Percentiles rank a stretch among this genome's conserved stretches.
Evolutionary conservation across 1,140 invertebrate genomes (phyloP).

Genomic region (Micrasema minimum): DNA sequence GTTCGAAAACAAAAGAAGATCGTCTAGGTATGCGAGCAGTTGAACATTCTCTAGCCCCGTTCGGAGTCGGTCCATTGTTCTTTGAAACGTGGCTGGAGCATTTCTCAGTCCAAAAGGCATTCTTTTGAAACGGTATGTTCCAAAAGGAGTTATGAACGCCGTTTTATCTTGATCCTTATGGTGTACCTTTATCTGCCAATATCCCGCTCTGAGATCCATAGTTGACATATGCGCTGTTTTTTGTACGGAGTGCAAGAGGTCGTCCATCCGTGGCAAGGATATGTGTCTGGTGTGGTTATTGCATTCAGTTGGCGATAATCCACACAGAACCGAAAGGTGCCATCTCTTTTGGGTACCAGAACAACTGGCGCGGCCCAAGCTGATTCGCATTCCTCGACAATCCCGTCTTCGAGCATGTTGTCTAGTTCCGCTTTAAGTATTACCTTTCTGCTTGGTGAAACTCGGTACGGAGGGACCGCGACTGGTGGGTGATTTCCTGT

Average conservation of each 20-base stretch:
- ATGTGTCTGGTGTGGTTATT: conserved; percentile 57
- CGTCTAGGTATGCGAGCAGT: conserved; percentile 60
- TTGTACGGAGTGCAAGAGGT: conserved; percentile 57
- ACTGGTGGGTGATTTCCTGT: conserved; percentile 26
- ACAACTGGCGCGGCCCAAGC: conserved; percentile 58
- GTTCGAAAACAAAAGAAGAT: conserved; percentile 58
- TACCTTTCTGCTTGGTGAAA: conserved; percentile 48
- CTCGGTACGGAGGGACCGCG: conserved; percentile 53
- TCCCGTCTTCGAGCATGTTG: conserved; percentile 55
- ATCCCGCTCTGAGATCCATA: conserved; percentile 58
- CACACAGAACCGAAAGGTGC: conserved; percentile 56
- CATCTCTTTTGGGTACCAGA: conserved; percentile 58
- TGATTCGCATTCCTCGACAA: conserved; percentile 58
- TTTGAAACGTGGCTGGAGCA: conserved; percentile 59
- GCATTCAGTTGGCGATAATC: conserved; percentile 58
- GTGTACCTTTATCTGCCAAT: conserved; percentile 57
- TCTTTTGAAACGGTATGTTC: conserved; percentile 58
- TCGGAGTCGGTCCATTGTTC: conserved; percentile 56
- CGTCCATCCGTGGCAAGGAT: conserved; percentile 64
- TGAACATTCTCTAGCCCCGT: conserved; percentile 49
- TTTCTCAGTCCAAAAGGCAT: too few relatives aligned
- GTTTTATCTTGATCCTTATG: conserved; percentile 57
- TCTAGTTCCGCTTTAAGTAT: conserved; percentile 49
- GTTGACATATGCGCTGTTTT: conserved; percentile 56
- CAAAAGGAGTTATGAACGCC: conserved; percentile 59